Evolutionary conservation across 2,888 invertebrate genomes (phyloP).

Genomic region (Norana najaformis): DNA sequence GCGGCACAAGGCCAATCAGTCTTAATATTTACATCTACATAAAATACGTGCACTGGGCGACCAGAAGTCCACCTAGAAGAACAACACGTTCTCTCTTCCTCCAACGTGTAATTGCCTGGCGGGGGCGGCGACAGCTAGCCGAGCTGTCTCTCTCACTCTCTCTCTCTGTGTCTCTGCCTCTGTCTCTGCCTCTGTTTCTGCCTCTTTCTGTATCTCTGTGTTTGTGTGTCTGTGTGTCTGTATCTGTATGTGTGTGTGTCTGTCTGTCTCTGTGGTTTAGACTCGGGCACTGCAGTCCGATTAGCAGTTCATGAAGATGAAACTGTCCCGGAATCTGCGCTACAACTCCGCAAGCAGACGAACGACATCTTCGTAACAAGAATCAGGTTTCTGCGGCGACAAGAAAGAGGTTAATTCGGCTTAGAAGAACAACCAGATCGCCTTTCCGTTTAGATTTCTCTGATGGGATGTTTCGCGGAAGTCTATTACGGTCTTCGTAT

Average conservation of each 20-base stretch:
- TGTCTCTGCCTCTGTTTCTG: not conserved
- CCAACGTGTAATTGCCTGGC: not conserved
- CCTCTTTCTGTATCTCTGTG: not conserved
- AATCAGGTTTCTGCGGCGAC: not conserved
- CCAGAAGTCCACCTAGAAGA: not conserved
- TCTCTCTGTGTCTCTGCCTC: not conserved
- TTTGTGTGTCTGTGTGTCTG: not conserved
- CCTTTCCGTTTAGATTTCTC: not conserved
- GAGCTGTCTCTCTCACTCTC: not conserved
- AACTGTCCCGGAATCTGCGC: not conserved
- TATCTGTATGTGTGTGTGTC: not conserved
- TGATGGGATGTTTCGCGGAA: not conserved
- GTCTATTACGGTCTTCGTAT: not conserved
- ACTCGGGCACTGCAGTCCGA: not conserved
- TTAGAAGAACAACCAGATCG: not conserved
- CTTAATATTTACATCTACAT: not conserved
- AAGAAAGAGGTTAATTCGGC: not conserved
- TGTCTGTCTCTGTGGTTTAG: not conserved
- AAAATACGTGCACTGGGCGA: not conserved
- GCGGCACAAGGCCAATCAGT: not conserved
- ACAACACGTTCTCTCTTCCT: not conserved
- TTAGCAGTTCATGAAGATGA: not conserved
- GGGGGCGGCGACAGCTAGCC: no score
- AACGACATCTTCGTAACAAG: not conserved
- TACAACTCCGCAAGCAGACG: not conserved